These are phyloP conservation scores for Athalia rosae DNA, from an alignment of 2,888 invertebrate genomes.

Conservation along the genomic window DNA sequence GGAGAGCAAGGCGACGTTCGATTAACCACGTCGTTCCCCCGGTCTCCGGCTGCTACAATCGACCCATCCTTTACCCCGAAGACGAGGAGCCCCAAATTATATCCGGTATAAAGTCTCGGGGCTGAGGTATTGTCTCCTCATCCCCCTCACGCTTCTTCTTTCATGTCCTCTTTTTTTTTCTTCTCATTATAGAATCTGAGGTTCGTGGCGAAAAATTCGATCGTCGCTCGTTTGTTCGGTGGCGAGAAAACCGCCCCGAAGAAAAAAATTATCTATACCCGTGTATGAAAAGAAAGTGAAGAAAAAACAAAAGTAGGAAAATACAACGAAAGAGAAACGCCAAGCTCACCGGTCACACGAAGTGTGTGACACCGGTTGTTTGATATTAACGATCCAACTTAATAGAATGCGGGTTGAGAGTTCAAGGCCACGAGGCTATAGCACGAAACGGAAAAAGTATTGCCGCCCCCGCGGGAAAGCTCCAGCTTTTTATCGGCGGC, in stretches of 20 bases:
- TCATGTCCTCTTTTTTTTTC: background rate
- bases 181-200: background rate
- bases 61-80: too few species aligned
- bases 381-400: conserved; percentile 39
- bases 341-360: conserved; percentile 26
- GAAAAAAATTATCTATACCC: background rate
- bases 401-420: conserved; percentile 60
- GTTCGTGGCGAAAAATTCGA: background rate
- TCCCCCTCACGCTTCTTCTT: too few species aligned
- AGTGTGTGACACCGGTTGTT: conserved; percentile 28
- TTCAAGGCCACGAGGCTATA: conserved; percentile 54
- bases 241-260: too few species aligned
- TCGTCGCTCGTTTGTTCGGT: background rate
- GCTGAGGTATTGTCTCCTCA: too few species aligned
- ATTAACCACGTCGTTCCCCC: background rate
- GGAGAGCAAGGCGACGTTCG: background rate
- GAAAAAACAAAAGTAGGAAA: background rate
- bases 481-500: conserved; percentile 15
- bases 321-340: background rate
- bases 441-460: conserved; percentile 23
- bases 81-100: too few species aligned
- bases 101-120: too few species aligned
- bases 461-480: conserved; percentile 14
- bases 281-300: background rate
- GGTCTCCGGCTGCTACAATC: too few species aligned